These are phyloP conservation scores for Bubo bubo DNA, from an alignment of 2,113 vertebrate genomes.

Conservation along the genomic window DNA sequence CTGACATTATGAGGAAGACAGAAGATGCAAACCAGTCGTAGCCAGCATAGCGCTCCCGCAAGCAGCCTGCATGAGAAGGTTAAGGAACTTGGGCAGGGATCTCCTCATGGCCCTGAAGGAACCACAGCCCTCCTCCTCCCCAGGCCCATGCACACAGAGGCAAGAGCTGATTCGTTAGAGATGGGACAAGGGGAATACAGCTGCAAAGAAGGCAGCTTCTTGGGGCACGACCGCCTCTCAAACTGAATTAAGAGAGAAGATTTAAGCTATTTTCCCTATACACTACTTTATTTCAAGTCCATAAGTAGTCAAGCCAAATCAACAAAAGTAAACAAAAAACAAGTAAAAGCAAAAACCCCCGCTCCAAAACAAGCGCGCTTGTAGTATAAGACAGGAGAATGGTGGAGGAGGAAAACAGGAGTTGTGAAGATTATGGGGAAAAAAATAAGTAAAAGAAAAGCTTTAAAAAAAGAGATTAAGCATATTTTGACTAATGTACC, in stretches of 20 bases:
- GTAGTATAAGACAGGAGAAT: background rate
- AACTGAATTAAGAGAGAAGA: background rate
- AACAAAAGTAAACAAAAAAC: background rate
- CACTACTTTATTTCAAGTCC: background rate
- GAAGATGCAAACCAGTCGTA: constrained; percentile 93
- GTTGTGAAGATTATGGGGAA: background rate
- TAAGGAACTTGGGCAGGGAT: constrained; percentile 73
- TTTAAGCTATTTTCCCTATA: background rate
- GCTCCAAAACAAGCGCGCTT: background rate
- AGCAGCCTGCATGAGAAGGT: constrained; percentile 76
- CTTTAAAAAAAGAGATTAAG: background rate
- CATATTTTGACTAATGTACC: background rate
- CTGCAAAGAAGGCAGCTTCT: background rate
- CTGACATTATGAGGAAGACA: constrained; percentile 88
- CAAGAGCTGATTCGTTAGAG: background rate
- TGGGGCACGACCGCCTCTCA: background rate
- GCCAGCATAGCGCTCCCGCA: constrained; percentile 76
- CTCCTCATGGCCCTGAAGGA: background rate
- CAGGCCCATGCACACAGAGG: fast-evolving
- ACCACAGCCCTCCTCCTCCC: background rate
- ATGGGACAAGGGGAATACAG: background rate
- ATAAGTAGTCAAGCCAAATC: background rate
- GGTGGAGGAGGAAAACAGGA: background rate
- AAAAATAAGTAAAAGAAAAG: background rate
- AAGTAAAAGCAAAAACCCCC: background rate